These are phyloP conservation scores for Xenopus laevis DNA, from an alignment of 2,113 vertebrate genomes.

Conservation along the genomic window DNA sequence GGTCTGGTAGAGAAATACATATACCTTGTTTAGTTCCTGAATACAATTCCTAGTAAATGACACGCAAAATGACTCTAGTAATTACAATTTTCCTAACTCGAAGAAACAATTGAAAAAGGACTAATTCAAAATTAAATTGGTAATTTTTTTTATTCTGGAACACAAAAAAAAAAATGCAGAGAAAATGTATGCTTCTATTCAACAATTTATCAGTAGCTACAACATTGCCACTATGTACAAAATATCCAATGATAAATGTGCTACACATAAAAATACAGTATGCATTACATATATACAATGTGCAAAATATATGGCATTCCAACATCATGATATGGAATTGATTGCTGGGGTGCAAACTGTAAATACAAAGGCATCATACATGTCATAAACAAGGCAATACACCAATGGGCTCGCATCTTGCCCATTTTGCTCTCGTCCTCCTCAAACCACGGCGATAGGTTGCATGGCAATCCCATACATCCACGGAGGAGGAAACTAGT, in stretches of 20 bases:
- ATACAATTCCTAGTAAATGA: too few species aligned
- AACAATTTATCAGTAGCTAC: slow-evolving; percentile 81
- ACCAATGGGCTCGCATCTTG: slow-evolving; percentile 56
- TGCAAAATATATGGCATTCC: slow-evolving; percentile 96
- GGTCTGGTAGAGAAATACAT: too few species aligned
- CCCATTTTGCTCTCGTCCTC: background rate
- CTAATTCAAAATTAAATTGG: slow-evolving; percentile 4
- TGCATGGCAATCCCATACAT: slow-evolving; percentile 1
- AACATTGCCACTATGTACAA: slow-evolving; percentile 89
- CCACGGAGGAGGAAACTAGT: background rate
- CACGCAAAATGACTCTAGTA: too few species aligned
- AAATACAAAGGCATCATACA: slow-evolving; percentile 78
- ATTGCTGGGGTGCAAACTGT: slow-evolving; percentile 77
- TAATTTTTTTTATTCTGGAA: slow-evolving; percentile 72
- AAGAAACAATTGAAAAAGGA: background rate
- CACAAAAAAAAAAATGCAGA: slow-evolving; percentile 69
- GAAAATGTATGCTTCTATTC: slow-evolving; percentile 61
- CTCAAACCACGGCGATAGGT: background rate
- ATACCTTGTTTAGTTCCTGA: too few species aligned
- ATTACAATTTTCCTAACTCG: too few species aligned
- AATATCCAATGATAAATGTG: slow-evolving; percentile 78
- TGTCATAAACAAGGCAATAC: slow-evolving; percentile 69
- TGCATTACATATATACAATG: slow-evolving; percentile 96
- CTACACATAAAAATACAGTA: slow-evolving; percentile 96
- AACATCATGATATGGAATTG: slow-evolving; percentile 66